Evolutionary conservation across 2,113 vertebrate species (phyloP), one percentile per base, ranked within the genome.

Genomic region (Vulpes ferrilata): DNA sequence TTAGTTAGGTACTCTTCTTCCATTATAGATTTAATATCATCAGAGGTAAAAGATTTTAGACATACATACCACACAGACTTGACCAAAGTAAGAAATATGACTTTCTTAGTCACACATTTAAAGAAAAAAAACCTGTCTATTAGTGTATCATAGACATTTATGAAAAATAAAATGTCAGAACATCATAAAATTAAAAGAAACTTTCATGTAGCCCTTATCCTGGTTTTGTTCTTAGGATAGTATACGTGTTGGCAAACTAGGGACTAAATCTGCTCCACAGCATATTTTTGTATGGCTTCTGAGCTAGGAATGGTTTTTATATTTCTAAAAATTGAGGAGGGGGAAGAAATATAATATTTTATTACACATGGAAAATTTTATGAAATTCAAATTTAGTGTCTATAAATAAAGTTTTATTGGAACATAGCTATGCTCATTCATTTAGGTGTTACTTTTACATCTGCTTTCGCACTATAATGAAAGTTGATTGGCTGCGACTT

Each of bases 341-440:
- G 73, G 65, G 89, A 86, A 60, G 7, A 71, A 73, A 93, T 89
- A n/a, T 79, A 11, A 32, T 60, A 27, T 57, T 86, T 83, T 13
- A n/a, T 48, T 88, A 43, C 17, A 67, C 2, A 51, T 64, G n/a
- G 88, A 89, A 53, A 53, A 94, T 76, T n/a, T 35, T 25, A 94
- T 53, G 11, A 88, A 86, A 88, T 93, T 93, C 30, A 88, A 86
- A 57, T 78, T 93, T 55, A 91, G 12, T 79, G 2, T 51, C 22
- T 78, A 78, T 91, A 82, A 83, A 82, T 93, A 87, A 94, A 67
- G 86, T 67, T 95, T 95, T 78, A 76, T 91, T 30, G 51, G 11
- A 86, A 79, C 20, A 51, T 5, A 78, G 30, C 22, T 80, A 10
- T 43, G 23, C 10, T 65, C 27, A 43, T 79, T 93, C 25, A 51